Evolutionary conservation across 2,113 vertebrate species (phyloP), one percentile per base, ranked within the genome.

Genomic region (Ellobius talpinus): DNA sequence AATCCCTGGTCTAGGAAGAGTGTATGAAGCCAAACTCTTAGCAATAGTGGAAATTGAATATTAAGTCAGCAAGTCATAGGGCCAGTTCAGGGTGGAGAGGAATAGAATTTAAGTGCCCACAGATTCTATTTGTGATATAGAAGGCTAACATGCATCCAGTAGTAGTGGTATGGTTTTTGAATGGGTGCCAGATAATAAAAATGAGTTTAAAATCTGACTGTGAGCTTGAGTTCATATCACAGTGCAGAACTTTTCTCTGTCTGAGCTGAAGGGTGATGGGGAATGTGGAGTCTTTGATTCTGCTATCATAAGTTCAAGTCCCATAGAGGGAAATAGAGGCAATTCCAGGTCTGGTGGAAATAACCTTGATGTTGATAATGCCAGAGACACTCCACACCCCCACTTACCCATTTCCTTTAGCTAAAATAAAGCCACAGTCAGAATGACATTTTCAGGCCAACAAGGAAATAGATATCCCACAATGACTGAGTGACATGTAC

Each of bases 1-100:
- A 58, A 52, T n/a, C 76, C 21, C 74, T 96, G 42, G 90, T 52
- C 6, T 74, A 11, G 89, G 42, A 91, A 63, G 7, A 31, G 3
- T 9, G 24, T n/a, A 50, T 70, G n/a, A 85, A 93, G 91, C 70
- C 73, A 96, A 97, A 97, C 39, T 81, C 58, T 55, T 58, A 73
- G 1, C 29, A 88, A 42, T 94, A 89, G 95, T 70, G 95, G 87
- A 92, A 96, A 92, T 39, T 92, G 42, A 14, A 13, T 50, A 39
- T 31, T 89, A 82, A n/a, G 17, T 74, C 77, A 33, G 33, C 68
- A 5, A 52, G 10, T 81, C 92, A 31, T 19, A 70, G 19, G 88
- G 86, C 89, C 95, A 55, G 63, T 97, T 90, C 29, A 63, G 70
- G 61, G 81, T 95, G 78, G 31, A 94, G 21, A 90, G 23, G 19